phyloP scores from a whole-genome alignment of 2,797 vertebrate species.

The Phrynocephalus guinanensis region DNA sequence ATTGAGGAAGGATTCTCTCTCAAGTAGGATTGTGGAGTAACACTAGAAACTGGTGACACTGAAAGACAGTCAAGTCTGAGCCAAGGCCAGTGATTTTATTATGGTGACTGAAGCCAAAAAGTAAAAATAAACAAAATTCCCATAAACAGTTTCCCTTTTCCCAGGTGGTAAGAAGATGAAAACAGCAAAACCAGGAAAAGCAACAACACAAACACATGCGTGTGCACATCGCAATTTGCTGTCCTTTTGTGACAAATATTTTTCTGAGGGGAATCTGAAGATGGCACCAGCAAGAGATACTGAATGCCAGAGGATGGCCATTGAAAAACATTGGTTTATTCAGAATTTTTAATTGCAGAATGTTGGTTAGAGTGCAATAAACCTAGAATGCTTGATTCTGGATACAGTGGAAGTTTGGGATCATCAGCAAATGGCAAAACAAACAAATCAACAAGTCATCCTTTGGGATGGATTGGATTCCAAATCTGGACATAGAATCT shows the following conservation, averaged over 20 bases:
- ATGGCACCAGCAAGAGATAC: neutral
- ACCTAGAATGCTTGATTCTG: too few relatives aligned
- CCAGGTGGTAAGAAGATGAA: neutral
- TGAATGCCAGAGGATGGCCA: neutral
- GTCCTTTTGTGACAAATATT: neutral
- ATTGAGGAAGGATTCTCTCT: neutral
- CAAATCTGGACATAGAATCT: too few relatives aligned
- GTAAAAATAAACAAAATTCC: neutral
- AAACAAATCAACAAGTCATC: too few relatives aligned
- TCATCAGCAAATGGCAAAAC: too few relatives aligned
- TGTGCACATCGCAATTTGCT: neutral
- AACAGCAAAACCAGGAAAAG: neutral
- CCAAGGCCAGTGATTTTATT: neutral
- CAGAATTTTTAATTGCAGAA: neutral
- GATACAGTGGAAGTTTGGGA: too few relatives aligned
- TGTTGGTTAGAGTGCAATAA: neutral
- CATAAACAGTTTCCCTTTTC: neutral
- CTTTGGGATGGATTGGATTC: too few relatives aligned
- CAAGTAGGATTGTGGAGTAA: neutral
- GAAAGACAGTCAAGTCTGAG: neutral
- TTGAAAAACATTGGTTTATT: neutral
- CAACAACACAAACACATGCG: neutral
- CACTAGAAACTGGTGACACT: neutral
- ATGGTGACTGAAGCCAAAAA: neutral
- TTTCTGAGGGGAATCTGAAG: neutral